Base-by-base conservation (phyloP, 2,797 vertebrate species). In the Hemitrygon akajei region DNA sequence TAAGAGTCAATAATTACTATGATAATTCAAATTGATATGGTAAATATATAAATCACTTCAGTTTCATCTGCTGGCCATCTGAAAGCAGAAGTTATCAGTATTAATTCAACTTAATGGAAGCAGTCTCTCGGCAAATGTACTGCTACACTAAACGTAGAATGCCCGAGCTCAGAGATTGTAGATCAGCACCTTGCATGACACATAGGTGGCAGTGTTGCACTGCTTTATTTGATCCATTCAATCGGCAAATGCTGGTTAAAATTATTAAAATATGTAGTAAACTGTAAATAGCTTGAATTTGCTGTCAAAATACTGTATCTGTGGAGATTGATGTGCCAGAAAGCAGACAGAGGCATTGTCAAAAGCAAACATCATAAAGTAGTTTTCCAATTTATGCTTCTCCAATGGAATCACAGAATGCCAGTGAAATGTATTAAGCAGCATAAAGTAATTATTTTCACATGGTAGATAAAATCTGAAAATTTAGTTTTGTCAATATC, bases 161-260 rank as follows among this genome's bases (percentile, higher is more conserved):
- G 56, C 86, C 63, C 63, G 60, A 34, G 16, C 2, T 34, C 60
- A 34, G 34, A 47, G 20, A 81, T 47, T 56, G 22, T 37, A 82
- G 40, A 47, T 60, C n/a, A 37, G 22, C 63, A 34, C 18, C 18
- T 20, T 89, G n/a, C 66, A 89, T 69, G 60, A 66, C 37, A 7
- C n/a, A 66, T 34, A 89, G 86, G 63, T 89, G 86, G 86, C 86
- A 89, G 60, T 89, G 60, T 89, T 89, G 60, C 34, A n/a, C 86
- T 89, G 12, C 60, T 66, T 69, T 89, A 89, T 89, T 89, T 66
- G n/a, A 30, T n/a, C n/a, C 3, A 14, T 63, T 37, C 27, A 34
- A 69, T n/a, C n/a, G 37, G n/a, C 12, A 18, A 87, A 63, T 12
- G 60, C 27, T 27, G 25, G 27, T 60, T 69, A 69, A 69, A n/a